Percentiles rank a stretch among this genome's conserved stretches.
Evolutionary conservation across 2,797 vertebrate genomes (phyloP).

Genomic region (Sandelia bainsii): DNA sequence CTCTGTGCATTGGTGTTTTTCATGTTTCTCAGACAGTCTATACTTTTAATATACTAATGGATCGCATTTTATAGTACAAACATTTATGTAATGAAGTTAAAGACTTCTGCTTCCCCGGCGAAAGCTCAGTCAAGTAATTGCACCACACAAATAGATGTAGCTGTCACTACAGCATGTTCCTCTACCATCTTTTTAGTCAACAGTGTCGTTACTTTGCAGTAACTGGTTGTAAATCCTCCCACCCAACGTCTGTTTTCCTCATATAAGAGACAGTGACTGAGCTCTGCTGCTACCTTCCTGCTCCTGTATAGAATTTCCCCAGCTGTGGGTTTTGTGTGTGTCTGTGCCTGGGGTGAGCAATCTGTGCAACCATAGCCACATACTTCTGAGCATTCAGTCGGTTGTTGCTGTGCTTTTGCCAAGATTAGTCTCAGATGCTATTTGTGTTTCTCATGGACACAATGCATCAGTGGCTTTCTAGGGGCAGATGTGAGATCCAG

Average conservation of each 20-base stretch:
- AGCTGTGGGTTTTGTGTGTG: not conserved
- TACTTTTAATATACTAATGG: no score
- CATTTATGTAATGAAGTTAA: not conserved
- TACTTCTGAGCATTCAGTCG: conserved; percentile 10
- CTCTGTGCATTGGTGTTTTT: no score
- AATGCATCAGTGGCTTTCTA: conserved; percentile 41
- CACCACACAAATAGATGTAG: conserved; percentile 9
- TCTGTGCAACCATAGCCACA: conserved; percentile 5
- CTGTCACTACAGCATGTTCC: conserved; percentile 14
- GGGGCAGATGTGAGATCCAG: not conserved
- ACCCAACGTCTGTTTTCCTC: conserved; percentile 24
- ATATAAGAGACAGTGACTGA: conserved; percentile 28
- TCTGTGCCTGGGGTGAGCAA: conserved; percentile 6
- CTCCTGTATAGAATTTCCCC: not conserved
- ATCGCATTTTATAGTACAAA: no score
- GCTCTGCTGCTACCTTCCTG: conserved; percentile 6
- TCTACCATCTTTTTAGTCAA: conserved; percentile 27
- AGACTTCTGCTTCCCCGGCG: not conserved
- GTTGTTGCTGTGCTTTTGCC: conserved; percentile 6
- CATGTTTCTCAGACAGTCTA: no score
- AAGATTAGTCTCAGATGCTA: conserved; percentile 3
- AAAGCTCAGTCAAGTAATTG: not conserved
- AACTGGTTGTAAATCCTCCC: conserved; percentile 42
- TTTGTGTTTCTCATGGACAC: conserved; percentile 16
- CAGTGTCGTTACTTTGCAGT: conserved; percentile 1